These are phyloP conservation scores for Steatocranus sp. DNA, from an alignment of 2,797 vertebrate species.

Conservation along the genomic window DNA sequence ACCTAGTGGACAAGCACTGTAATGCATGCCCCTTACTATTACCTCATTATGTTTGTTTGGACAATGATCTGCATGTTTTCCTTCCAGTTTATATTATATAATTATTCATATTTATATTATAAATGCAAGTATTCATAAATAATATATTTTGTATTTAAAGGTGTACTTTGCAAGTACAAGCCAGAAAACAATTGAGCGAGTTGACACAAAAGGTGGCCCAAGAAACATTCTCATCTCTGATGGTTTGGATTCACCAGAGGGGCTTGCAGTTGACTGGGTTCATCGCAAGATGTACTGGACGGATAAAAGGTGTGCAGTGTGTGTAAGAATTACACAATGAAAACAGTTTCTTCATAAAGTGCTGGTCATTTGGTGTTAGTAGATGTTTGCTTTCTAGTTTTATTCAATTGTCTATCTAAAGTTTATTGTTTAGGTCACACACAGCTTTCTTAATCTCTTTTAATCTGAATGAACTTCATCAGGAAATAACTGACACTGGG, in stretches of 20 bases:
- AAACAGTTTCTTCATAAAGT: not conserved
- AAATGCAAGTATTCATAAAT: not conserved
- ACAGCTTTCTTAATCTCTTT: not conserved
- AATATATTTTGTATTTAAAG: slow-evolving; percentile 62
- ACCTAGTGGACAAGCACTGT: slow-evolving; percentile 34
- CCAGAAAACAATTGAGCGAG: slow-evolving; percentile 82
- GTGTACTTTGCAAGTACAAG: slow-evolving; percentile 85
- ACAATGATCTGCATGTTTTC: not conserved
- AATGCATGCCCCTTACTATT: not conserved
- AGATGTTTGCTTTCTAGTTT: not conserved
- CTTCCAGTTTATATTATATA: not conserved
- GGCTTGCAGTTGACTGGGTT: slow-evolving; percentile 88
- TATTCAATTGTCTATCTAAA: not conserved
- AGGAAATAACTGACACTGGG: not conserved
- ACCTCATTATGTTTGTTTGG: not conserved
- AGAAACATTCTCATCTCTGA: slow-evolving; percentile 76
- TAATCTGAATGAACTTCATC: not conserved
- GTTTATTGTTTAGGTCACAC: not conserved
- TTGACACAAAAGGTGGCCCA: slow-evolving; percentile 78
- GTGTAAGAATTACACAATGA: not conserved
- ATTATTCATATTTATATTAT: not conserved
- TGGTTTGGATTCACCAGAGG: slow-evolving; percentile 76
- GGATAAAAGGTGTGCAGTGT: slow-evolving; percentile 78
- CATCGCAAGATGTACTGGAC: slow-evolving; percentile 91
- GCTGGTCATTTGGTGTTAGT: not conserved